Base-by-base conservation (phyloP, 2,113 vertebrate genomes). In the Sprattus sprattus region DNA sequence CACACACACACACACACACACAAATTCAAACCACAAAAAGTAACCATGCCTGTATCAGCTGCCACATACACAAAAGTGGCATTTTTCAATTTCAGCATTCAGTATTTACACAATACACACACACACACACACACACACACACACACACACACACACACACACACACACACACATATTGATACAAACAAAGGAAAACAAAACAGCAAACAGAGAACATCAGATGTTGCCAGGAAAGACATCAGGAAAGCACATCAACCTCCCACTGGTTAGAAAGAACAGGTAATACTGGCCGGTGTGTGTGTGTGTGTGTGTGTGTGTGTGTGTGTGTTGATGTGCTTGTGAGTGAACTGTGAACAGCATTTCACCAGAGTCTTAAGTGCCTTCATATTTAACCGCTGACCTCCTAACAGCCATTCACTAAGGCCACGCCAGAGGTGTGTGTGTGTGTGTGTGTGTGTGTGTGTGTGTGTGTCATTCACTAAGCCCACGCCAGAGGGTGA, bases 141-240 rank as follows among this genome's bases (percentile, higher is more conserved):
- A 57, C 45, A 83, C 64, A 84, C n/a, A 71, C 60, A 86, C 81
- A 46, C 83, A 83, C 78, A 64, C 46, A 47, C 52, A 71, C 54
- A 57, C 57, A 83, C 2, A 81, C 5, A 47, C 4, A 85, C 25
- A 75, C 0, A 71, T 3, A 71, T 20, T 57, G 28, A 45, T 25
- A 84, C 47, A 25, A 11, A 75, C 45, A 52, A 45, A 81, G 10
- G 6, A 32, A 5, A 45, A 46, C 5, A 28, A 10, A 45, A 28
- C 6, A 45, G 47, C 18, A 81, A 4, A 28, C 45, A 16, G 47
- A 44, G 18, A 13, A 13, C 25, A 32, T 13, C 71, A 78, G 71
- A 3, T 5, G 28, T 78, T 16, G 10, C 13, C 13, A 39, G 28
- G 32, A 39, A 0, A 78, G 71, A 78, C 71, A 32, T 78, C 71